Conservation (phyloP, 2,888 invertebrate species). For the Lasioglossum oenotherae region DNA sequence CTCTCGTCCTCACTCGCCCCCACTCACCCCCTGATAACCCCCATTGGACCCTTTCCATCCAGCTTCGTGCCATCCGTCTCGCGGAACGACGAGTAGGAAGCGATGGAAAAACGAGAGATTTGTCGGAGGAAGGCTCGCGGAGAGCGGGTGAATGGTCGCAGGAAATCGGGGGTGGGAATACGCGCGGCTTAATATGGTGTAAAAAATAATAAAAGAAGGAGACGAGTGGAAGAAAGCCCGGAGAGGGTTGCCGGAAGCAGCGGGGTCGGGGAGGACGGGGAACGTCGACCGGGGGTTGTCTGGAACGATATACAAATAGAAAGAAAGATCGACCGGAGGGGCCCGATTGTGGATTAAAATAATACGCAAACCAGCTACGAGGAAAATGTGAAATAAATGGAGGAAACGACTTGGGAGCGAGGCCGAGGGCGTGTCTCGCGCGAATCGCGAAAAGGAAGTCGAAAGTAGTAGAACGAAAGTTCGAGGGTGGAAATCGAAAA, state of each 20-base stretch:
- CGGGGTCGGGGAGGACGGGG: neutral
- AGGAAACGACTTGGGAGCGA: slow-evolving; percentile 5
- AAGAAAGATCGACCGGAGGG: slow-evolving; percentile 7
- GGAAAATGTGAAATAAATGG: slow-evolving; percentile 21
- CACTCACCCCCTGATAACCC: neutral
- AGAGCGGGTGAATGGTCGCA: slow-evolving; percentile 13
- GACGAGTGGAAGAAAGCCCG: neutral
- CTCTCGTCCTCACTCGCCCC: neutral
- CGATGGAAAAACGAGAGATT: slow-evolving; percentile 15
- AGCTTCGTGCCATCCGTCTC: slow-evolving; percentile 12
- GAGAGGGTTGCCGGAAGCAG: neutral
- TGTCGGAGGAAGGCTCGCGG: slow-evolving; percentile 18
- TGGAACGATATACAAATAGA: slow-evolving; percentile 19
- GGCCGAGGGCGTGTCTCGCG: neutral
- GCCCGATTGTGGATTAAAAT: slow-evolving; percentile 40
- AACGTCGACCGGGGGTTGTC: slow-evolving; percentile 12
- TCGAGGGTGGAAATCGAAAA: slow-evolving; percentile 18
- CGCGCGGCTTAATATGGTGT: slow-evolving; percentile 28
- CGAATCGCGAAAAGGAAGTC: slow-evolving; percentile 7
- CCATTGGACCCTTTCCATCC: neutral
- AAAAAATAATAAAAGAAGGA: slow-evolving; percentile 31
- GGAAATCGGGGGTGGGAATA: slow-evolving; percentile 3
- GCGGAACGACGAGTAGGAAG: slow-evolving; percentile 21
- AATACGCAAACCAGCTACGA: slow-evolving; percentile 1
- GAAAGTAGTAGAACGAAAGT: slow-evolving; percentile 21